Conservation (phyloP, 2,888 invertebrate species). For the Drosophila percnosoma region DNA sequence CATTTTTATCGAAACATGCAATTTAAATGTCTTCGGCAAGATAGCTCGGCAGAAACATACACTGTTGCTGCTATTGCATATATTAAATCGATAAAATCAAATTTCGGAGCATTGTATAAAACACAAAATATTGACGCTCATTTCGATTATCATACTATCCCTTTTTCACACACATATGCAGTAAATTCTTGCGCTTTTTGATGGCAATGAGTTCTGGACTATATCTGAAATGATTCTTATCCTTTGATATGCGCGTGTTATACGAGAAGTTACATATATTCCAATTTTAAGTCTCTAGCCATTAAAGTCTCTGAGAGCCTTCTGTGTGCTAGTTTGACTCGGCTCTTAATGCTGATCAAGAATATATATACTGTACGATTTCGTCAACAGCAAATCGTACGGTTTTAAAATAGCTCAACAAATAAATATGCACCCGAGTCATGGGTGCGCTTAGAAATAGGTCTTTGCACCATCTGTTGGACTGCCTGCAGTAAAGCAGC, state of each 20-base stretch:
- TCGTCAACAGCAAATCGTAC: too few relatives aligned
- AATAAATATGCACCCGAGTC: too few relatives aligned
- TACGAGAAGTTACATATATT: neutral
- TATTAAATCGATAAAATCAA: neutral
- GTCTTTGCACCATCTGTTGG: too few relatives aligned
- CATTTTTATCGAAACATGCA: neutral
- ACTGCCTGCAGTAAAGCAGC: too few relatives aligned
- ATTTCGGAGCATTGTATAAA: neutral
- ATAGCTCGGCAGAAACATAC: neutral
- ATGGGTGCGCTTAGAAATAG: too few relatives aligned
- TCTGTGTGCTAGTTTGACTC: neutral
- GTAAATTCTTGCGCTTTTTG: neutral
- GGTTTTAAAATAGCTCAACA: too few relatives aligned
- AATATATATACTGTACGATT: neutral
- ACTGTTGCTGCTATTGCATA: neutral
- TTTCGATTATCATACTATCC: neutral
- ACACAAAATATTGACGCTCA: neutral
- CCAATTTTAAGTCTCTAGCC: neutral
- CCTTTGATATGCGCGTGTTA: neutral
- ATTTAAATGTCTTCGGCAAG: neutral
- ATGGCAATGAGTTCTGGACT: neutral
- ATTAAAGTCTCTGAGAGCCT: neutral
- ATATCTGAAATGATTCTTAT: neutral
- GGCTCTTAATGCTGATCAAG: neutral
- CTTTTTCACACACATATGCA: neutral